Evolutionary conservation across 2,113 vertebrate genomes (phyloP), one percentile per base, ranked within the genome.

Genomic region (Dermatemys mawii): DNA sequence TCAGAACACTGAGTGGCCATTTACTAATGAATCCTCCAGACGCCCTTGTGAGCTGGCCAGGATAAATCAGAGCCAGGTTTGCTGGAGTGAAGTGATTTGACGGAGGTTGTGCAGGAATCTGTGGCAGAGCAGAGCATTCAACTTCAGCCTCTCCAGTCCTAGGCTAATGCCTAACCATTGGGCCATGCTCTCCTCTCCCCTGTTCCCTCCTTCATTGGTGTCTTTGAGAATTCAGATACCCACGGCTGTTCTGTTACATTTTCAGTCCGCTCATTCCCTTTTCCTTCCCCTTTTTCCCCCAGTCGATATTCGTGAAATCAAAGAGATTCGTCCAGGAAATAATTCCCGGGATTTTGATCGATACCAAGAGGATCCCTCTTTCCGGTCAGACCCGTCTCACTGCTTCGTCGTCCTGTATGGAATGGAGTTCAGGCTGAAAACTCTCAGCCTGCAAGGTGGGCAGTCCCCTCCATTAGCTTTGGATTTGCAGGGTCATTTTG

Each of bases 251-350:
- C 38, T 49, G 44, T 11, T 67, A 35, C 32, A 29, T 26, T 12
- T 32, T 76, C 41, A 41, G 51, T 83, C 83, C 51, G 0, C 57
- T 75, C 0, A 0, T 79, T 46, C 54, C 80, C 19, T 11, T 35
- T 11, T 13, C 11, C 13, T 54, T 79, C 51, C 60, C 26, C 91
- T 79, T 87, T 75, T 89, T 11, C 5, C 49, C 73, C 38, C n/a
- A 99, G 99, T 99, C 95, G 99, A 99, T 93, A 99, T 99, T 78
- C 98, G 99, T 26, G 99, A 99, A 94, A 99, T 99, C 97, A 99
- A 99, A 94, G 99, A 99, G 98, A 99, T 99, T 73, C 99, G 99
- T 24, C 95, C 98, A 0, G 99, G 99, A 21, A 99, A 98, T 96
- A 99, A 99, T 94, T 99, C 99, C 0, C 98, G 99, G 19, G 99